A percentile compares a stretch with the other conserved stretches of the same genome.
Evolutionary conservation across 2,797 vertebrate species (phyloP).

Genomic region (Coilia nasus): DNA sequence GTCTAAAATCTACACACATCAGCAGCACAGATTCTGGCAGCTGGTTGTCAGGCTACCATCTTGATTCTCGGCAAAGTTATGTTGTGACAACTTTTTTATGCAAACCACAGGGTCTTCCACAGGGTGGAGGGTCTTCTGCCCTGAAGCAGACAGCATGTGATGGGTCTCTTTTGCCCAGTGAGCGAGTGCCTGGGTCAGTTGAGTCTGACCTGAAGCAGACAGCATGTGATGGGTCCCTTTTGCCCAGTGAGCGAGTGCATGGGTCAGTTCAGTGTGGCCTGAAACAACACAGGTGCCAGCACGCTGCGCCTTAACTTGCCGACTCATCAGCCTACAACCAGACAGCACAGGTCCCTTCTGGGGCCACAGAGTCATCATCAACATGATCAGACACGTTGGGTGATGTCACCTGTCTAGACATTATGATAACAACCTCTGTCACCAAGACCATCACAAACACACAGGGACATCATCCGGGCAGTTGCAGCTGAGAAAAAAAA

Average conservation of each 20-base stretch:
- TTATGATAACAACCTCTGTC: background rate
- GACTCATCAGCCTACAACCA: too few relatives aligned
- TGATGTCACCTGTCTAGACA: background rate
- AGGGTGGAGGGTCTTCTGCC: too few relatives aligned
- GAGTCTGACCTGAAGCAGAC: background rate
- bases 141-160: background rate
- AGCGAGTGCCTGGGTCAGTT: background rate
- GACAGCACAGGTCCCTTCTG: background rate
- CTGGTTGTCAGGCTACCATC: background rate
- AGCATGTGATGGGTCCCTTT: too few relatives aligned
- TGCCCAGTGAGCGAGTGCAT: background rate
- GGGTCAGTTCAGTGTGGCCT: too few relatives aligned
- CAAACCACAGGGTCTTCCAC: background rate
- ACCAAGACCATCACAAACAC: background rate
- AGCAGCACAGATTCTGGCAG: background rate
- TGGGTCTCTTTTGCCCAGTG: background rate
- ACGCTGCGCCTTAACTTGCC: too few relatives aligned
- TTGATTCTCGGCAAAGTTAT: background rate
- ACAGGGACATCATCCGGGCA: background rate
- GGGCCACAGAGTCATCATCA: background rate
- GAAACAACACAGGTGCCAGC: too few relatives aligned
- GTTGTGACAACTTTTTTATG: background rate
- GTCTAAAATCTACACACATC: background rate
- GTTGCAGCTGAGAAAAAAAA: background rate
- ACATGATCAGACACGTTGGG: background rate